phyloP scores from a whole-genome alignment of 2,888 invertebrate genomes.

The Troides oblongomaculatus region DNA sequence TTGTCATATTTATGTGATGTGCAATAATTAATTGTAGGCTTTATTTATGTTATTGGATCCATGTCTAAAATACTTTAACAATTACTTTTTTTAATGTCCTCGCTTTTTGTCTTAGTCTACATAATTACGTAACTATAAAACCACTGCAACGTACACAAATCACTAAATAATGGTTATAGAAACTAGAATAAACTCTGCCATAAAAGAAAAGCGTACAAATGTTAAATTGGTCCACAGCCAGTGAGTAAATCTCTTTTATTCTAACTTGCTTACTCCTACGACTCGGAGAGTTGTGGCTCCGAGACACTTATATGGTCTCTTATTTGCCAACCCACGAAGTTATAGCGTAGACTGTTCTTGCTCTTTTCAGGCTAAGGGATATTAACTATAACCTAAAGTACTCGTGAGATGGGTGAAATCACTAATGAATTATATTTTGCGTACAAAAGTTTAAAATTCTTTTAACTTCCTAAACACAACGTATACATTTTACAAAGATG shows the following conservation, averaged over 20 bases:
- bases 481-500: no score
- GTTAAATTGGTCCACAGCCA: constrained; percentile 46
- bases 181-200: constrained; percentile 37
- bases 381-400: not conserved
- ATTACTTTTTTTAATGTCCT: not conserved
- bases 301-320: constrained; percentile 60
- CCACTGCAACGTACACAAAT: constrained; percentile 26
- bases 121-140: constrained; percentile 6
- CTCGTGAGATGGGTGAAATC: not conserved
- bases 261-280: constrained; percentile 47
- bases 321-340: constrained; percentile 58
- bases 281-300: constrained; percentile 42
- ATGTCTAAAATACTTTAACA: not conserved
- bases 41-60: not conserved
- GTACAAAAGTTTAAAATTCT: not conserved
- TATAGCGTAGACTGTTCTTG: constrained; percentile 52
- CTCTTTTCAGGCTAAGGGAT: constrained; percentile 17
- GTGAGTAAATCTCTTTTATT: constrained; percentile 56
- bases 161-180: constrained; percentile 39
- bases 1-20: not conserved
- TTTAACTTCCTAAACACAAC: not conserved
- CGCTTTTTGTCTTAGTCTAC: not conserved
- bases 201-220: constrained; percentile 46
- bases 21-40: not conserved
- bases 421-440: not conserved